Evolutionary conservation across 2,797 vertebrate genomes (phyloP).

Genomic region (Gouania willdenowi): DNA sequence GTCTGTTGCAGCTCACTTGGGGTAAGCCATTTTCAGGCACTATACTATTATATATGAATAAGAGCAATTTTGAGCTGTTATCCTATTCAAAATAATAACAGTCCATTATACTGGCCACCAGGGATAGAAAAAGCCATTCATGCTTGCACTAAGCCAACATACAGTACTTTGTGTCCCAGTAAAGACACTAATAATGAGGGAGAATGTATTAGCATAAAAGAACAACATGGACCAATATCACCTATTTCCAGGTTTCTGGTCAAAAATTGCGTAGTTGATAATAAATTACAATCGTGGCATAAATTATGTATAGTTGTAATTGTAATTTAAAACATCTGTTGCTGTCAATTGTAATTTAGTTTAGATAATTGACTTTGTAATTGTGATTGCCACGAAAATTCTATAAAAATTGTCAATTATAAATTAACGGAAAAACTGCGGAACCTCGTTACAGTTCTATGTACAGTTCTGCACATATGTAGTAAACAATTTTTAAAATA

Average conservation of each 20-base stretch:
- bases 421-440: no score
- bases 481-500: no score
- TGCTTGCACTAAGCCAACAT: slow-evolving; percentile 60
- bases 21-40: slow-evolving; percentile 44
- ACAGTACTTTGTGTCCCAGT: slow-evolving; percentile 30
- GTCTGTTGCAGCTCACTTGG: slow-evolving; percentile 5
- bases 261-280: no score
- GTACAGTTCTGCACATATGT: no score
- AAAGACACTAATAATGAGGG: slow-evolving; percentile 36
- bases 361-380: no score
- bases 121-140: slow-evolving; percentile 56
- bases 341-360: no score
- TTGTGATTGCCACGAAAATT: no score
- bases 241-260: not conserved
- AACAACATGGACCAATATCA: not conserved
- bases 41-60: slow-evolving; percentile 61
- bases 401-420: no score
- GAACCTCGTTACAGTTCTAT: no score
- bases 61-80: slow-evolving; percentile 67
- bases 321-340: no score
- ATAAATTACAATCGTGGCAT: no score
- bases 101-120: slow-evolving; percentile 53
- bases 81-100: slow-evolving; percentile 67
- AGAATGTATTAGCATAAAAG: not conserved
- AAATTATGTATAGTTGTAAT: no score